A percentile compares a stretch with the other conserved stretches of the same genome.
These are phyloP conservation scores for Pelosia muscerda DNA, from an alignment of 2,888 invertebrate genomes.

Conservation along the genomic window DNA sequence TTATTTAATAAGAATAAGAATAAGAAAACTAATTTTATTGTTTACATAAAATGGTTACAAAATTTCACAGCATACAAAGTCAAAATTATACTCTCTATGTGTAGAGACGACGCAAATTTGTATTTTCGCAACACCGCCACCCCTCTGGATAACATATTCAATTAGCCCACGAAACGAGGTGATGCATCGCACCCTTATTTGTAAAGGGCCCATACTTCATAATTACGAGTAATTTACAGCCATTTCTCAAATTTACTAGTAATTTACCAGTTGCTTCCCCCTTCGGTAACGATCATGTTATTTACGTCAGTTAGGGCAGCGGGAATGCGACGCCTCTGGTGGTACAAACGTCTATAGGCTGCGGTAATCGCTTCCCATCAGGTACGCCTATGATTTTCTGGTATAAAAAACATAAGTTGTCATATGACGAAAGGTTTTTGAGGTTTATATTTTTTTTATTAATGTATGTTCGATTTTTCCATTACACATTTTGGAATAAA, in stretches of 20 bases:
- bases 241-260: conserved; percentile 19
- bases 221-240: conserved; percentile 35
- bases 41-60: too few species aligned
- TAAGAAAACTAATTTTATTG: too few species aligned
- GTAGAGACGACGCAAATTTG: neutral
- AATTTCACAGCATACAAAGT: neutral
- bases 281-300: conserved; percentile 11
- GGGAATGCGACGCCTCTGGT: too few species aligned
- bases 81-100: conserved; percentile 4
- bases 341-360: too few species aligned
- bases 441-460: too few species aligned
- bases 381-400: too few species aligned
- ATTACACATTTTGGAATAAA: too few species aligned
- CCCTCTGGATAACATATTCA: conserved; percentile 47
- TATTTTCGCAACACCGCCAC: conserved; percentile 17
- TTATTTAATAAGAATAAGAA: too few species aligned
- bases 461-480: too few species aligned
- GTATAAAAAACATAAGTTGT: too few species aligned
- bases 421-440: too few species aligned
- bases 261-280: conserved; percentile 16
- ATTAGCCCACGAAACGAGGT: conserved; percentile 34
- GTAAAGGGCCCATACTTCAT: conserved; percentile 38
- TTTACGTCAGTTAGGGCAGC: neutral
- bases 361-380: too few species aligned
- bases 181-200: conserved; percentile 51